Base-by-base conservation (phyloP, 1,140 invertebrate species). In the Maconellicoccus hirsutus region DNA sequence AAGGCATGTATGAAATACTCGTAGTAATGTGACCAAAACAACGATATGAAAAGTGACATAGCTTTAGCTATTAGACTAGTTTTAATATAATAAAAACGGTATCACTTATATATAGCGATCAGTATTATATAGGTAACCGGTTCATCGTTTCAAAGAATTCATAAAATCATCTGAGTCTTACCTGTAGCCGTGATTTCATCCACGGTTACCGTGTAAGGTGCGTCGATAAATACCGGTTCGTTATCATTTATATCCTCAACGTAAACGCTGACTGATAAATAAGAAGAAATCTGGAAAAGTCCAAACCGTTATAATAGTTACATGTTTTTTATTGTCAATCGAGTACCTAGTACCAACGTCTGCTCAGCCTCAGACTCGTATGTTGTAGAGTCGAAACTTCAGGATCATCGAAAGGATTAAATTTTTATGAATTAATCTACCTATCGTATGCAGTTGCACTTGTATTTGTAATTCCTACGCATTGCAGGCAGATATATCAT, bases 171-270 rank as follows among this genome's bases (percentile, higher is more conserved):
- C 12, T 52, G 42, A 52, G 6, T 52, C 79, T 83, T 83, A 86
- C 89, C 90, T 70, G 86, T 82, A 71, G 89, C 86, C 4, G 89
- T 89, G 22, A 89, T 81, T 77, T 93, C 91, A 74, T 92, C 89
- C 23, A 93, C 88, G 52, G 85, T 84, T 0, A 92, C 82, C 26
- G 85, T 81, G 77, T 93, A 93, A 12, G 90, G 90, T 10, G 86
- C 84, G 70, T 89, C 86, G 19, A 89, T 76, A 78, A 91, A 91
- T 75, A 83, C 78, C 0, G 89, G 89, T 0, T 85, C 82, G 78
- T 92, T 89, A 78, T 92, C 89, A 76, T 92, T 93, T 25, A 92
- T 84, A 77, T 92, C 91, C 79, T 92, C 89, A 1, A 93, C 87
- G 77, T 92, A 92, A 1, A 92, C 88, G 0, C 90, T 92, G 39